Evolutionary conservation across 2,888 invertebrate genomes (phyloP), one percentile per base, ranked within the genome.

Genomic region (Cacoxenus indagator): DNA sequence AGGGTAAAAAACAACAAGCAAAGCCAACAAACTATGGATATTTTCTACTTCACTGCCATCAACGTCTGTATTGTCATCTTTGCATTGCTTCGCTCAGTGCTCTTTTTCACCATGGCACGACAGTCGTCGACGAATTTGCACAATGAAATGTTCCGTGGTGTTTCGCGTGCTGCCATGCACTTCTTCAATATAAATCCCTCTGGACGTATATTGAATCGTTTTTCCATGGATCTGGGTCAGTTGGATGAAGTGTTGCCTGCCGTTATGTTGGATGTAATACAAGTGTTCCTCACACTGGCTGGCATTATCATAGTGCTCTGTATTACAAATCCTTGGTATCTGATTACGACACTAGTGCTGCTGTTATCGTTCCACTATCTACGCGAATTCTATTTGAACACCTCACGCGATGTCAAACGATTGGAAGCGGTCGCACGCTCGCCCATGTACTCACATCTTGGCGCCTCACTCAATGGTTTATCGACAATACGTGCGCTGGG

Each of bases 361-460:
- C 90, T 92, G 14, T 70, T 93, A 2, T 88, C 94, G 24, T 96
- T 96, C 89, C 92, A 93, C 83, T 90, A 91, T 9, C 88, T 96
- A 54, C 90, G 96, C 43, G 90, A 91, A 64, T 92, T 95, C 86
- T 96, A 96, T 87, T 87, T 97, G 67, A 89, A 92, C 29, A 94
- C 96, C 1, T 94, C 96, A 29, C 90, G 95, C 75, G 93, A 93
- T 87, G 91, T 97, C 73, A 97, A 94, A 87, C 91, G 93, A 78
- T 90, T 94, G 84, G 94, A 94, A 90, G 94, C 94, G 86, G 91
- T 93, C 87, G 93, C 96, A 73, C 93, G 97, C 73, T 97, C 97
- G 79, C 98, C 98, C 0, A 95, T 99, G 27, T 98, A 97, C 89
- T 94, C 95, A 1, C 97, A 98, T 85, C 89, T 98, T 77, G 95